Evolutionary conservation across 2,113 vertebrate genomes (phyloP).

Genomic region (Oophaga pumilio): DNA sequence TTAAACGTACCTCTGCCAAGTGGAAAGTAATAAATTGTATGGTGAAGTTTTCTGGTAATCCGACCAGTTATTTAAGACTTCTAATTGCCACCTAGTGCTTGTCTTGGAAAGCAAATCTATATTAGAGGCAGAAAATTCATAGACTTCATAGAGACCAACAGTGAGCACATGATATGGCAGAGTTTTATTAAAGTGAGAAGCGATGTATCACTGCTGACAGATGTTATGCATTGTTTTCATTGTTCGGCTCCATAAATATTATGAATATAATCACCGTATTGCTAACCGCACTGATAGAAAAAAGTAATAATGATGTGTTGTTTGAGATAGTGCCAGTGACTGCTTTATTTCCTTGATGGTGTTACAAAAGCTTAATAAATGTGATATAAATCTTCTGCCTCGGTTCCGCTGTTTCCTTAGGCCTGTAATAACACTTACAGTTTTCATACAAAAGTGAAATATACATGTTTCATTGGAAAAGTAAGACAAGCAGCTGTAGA

Average conservation of each 20-base stretch:
- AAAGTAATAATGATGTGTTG: conserved; percentile 73
- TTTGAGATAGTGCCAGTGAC: conserved; percentile 72
- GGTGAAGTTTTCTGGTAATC: conserved; percentile 8
- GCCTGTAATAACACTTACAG: conserved; percentile 63
- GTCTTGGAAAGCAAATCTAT: conserved; percentile 33
- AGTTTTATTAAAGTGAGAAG: conserved; percentile 64
- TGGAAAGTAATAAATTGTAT: conserved; percentile 22
- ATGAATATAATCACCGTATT: conserved; percentile 65
- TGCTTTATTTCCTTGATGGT: conserved; percentile 71
- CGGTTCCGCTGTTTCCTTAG: conserved; percentile 67
- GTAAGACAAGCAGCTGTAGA: neutral
- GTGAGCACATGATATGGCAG: conserved; percentile 57
- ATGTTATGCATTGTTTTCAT: conserved; percentile 69
- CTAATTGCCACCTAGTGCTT: conserved; percentile 31
- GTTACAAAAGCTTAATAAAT: conserved; percentile 70
- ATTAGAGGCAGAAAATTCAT: conserved; percentile 32
- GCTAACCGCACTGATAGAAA: conserved; percentile 72
- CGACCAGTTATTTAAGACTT: conserved; percentile 29
- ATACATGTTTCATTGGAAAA: conserved; percentile 13
- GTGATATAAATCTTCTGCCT: conserved; percentile 68
- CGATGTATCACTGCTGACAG: conserved; percentile 70
- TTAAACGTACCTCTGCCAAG: conserved; percentile 19
- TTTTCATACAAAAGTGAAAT: conserved; percentile 62
- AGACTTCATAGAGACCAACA: conserved; percentile 2
- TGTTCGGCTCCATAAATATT: conserved; percentile 75